Conservation (phyloP, 2,888 invertebrate genomes). For the Pollenia amentaria region DNA sequence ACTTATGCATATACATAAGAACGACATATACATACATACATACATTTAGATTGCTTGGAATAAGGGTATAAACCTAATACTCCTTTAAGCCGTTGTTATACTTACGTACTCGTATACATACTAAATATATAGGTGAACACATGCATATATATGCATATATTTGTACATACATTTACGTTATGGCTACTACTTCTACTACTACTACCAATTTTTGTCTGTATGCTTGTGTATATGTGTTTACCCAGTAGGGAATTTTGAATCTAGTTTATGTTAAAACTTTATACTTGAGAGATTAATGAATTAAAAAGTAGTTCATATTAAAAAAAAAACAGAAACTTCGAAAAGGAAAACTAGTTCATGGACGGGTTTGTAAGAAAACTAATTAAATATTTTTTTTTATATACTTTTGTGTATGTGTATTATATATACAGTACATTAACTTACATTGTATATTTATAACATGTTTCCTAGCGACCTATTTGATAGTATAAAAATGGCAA, state of each 20-base stretch:
- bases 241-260: conserved; percentile 61
- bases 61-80: conserved; percentile 40
- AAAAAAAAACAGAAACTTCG: conserved; percentile 4
- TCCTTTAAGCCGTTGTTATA: conserved; percentile 49
- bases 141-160: not conserved
- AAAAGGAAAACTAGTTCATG: conserved; percentile 42
- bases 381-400: conserved; percentile 41
- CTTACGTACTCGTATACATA: conserved; percentile 3
- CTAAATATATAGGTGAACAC: not conserved
- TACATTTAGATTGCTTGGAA: conserved; percentile 1
- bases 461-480: not conserved
- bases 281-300: conserved; percentile 59
- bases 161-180: not conserved
- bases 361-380: conserved; percentile 36
- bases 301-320: conserved; percentile 52
- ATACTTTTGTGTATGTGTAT: not conserved
- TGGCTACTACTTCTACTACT: too few species aligned
- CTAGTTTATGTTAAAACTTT: conserved; percentile 49
- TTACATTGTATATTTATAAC: not conserved
- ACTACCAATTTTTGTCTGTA: not conserved
- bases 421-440: too few species aligned
- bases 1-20: not conserved
- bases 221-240: not conserved
- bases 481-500: not conserved
- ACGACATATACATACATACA: not conserved